A percentile compares a stretch with the other conserved stretches of the same genome.
These are phyloP conservation scores for Drosophila triauraria DNA, from an alignment of 1,140 invertebrate genomes.

Conservation along the genomic window DNA sequence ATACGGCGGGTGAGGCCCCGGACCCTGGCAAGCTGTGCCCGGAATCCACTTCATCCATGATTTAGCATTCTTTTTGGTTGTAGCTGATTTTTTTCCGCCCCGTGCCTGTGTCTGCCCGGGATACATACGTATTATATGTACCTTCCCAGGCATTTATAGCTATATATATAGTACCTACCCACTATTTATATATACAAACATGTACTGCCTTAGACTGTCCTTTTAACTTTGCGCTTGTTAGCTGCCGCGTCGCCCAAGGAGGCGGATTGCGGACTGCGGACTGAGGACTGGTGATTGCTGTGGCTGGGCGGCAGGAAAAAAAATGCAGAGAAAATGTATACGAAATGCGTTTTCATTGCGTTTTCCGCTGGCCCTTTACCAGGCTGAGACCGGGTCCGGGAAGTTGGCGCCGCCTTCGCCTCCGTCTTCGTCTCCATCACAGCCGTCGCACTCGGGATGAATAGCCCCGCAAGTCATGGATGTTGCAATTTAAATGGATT, in stretches of 20 bases:
- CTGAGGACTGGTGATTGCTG: conserved; percentile 13
- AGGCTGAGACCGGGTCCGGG: too few relatives aligned
- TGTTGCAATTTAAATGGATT: conserved; percentile 82
- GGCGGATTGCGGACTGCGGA: not conserved
- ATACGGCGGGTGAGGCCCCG: conserved; percentile 44
- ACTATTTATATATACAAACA: conserved; percentile 40
- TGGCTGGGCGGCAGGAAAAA: conserved; percentile 14
- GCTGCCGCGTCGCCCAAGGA: conserved; percentile 28
- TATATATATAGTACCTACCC: not conserved
- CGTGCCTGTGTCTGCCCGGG: not conserved
- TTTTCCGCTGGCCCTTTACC: conserved; percentile 36
- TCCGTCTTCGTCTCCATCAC: conserved; percentile 3
- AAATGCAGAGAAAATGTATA: conserved; percentile 60
- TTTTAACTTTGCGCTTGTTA: conserved; percentile 75
- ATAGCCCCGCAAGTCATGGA: conserved; percentile 72
- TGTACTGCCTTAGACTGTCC: conserved; percentile 61
- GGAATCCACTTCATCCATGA: conserved; percentile 66
- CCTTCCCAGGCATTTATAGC: conserved; percentile 12
- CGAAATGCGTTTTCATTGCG: conserved; percentile 63
- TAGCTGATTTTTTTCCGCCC: conserved; percentile 38
- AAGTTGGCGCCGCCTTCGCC: conserved; percentile 15
- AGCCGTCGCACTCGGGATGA: conserved; percentile 44
- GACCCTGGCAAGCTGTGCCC: conserved; percentile 34
- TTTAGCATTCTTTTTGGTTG: conserved; percentile 73
- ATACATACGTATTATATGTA: conserved; percentile 37